A percentile compares a stretch with the other conserved stretches of the same genome.
Conservation (phyloP, 1,140 invertebrate species). For the Spodoptera frugiperda region DNA sequence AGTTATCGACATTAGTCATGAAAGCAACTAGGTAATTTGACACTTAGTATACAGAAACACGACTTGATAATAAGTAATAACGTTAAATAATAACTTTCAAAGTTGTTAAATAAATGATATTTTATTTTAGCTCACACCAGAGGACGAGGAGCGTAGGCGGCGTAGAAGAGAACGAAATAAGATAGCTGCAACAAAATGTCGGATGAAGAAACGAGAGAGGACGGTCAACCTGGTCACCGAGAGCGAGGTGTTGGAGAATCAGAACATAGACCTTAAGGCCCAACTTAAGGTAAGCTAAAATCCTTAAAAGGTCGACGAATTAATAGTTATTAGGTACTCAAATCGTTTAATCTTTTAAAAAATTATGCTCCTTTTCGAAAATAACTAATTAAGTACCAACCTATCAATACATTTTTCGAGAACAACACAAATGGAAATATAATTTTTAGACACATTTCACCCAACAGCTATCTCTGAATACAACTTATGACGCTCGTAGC, state of each 20-base stretch:
- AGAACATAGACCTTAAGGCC: slow-evolving; percentile 94
- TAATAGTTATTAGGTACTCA: too few species aligned
- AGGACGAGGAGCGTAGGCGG: slow-evolving; percentile 95
- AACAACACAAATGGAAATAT: not conserved
- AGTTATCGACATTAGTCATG: not conserved
- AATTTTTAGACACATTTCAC: slow-evolving; percentile 9
- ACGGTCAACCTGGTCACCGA: slow-evolving; percentile 95
- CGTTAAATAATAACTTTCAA: too few species aligned
- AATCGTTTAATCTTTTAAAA: too few species aligned
- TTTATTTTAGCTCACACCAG: slow-evolving; percentile 92
- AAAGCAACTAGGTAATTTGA: not conserved
- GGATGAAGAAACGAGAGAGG: slow-evolving; percentile 96
- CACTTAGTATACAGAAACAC: too few species aligned
- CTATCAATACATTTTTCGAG: not conserved
- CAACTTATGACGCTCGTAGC: slow-evolving; percentile 39
- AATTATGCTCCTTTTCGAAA: too few species aligned
- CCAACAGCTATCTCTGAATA: slow-evolving; percentile 21
- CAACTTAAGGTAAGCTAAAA: slow-evolving; percentile 88
- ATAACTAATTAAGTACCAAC: too few species aligned
- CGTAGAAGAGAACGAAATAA: slow-evolving; percentile 96
- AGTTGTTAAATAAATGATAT: slow-evolving; percentile 24
- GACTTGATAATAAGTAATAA: too few species aligned
- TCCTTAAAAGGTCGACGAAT: not conserved
- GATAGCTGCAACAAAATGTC: slow-evolving; percentile 97
- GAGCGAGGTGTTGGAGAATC: slow-evolving; percentile 94